Percentiles rank a stretch among this genome's conserved stretches.
phyloP scores from a whole-genome alignment of 1,140 invertebrate species.

The Drosophila ananassae region DNA sequence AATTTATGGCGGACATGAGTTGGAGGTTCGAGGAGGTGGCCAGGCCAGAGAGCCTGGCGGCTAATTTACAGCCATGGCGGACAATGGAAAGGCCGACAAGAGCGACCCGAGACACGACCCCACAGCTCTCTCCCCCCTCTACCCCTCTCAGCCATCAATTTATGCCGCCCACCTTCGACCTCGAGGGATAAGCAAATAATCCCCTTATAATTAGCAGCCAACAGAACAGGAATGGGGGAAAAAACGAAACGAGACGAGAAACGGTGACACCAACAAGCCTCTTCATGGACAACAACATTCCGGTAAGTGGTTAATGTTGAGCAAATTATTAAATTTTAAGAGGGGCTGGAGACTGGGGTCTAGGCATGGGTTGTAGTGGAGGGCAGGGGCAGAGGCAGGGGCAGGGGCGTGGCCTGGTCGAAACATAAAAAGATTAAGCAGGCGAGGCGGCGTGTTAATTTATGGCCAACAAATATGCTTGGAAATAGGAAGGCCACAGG shows the following conservation, averaged over 20 bases:
- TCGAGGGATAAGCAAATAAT: slow-evolving; percentile 68
- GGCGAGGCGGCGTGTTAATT: slow-evolving; percentile 70
- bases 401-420: slow-evolving; percentile 20
- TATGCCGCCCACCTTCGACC: slow-evolving; percentile 50
- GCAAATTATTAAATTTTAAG: slow-evolving; percentile 70
- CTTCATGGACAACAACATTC: slow-evolving; percentile 25
- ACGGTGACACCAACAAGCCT: slow-evolving; percentile 44
- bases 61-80: slow-evolving; percentile 52
- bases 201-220: slow-evolving; percentile 70
- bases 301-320: slow-evolving; percentile 72
- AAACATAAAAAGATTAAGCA: slow-evolving; percentile 71
- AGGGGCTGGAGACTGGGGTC: background rate
- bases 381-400: too few relatives aligned
- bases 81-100: background rate
- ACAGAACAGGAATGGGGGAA: slow-evolving; percentile 16
- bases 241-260: slow-evolving; percentile 10
- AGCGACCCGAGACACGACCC: too few relatives aligned
- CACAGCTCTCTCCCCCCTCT: background rate
- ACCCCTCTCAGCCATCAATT: slow-evolving; percentile 19
- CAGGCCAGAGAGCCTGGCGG: background rate
- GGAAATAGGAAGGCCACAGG: slow-evolving; percentile 32
- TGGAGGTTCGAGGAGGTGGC: background rate
- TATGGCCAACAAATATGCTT: slow-evolving; percentile 72
- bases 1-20: slow-evolving; percentile 52
- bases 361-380: background rate